Evolutionary conservation across 1,140 invertebrate genomes (phyloP), one percentile per base, ranked within the genome.

Genomic region (Brachionus asplanchnoidis): DNA sequence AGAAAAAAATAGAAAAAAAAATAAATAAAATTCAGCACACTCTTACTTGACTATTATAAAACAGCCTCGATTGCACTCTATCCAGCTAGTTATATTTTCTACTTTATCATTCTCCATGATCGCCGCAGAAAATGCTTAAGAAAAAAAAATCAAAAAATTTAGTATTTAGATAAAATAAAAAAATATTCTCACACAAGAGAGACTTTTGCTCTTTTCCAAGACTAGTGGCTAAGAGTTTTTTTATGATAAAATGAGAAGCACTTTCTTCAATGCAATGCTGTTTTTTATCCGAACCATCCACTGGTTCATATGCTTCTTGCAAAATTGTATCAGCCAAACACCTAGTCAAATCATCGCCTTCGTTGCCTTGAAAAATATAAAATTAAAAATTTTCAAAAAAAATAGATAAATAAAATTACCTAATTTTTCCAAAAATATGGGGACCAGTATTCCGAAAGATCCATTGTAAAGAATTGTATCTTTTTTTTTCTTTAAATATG

Each of bases 401-500:
- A 50, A 53, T 17, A 53, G 17, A 17, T 53, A 17, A 7, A 17
- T n/a, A 14, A 53, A n/a, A 12, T 53, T 56, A 60, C 78, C 79
- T 42, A 82, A 28, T 65, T 82, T 82, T 44, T 82, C 53, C 28
- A 82, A 42, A 65, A 82, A 82, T 8, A 82, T 11, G 17, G 79
- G 79, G 23, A 82, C 9, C 17, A 82, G 28, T 42, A 82, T 82
- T 23, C 79, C 79, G 23, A 23, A 42, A 26, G 53, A 26, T 14
- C 79, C 79, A 46, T 82, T 82, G 5, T 42, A 68, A 28, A 82
- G 42, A 23, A 82, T 23, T 28, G n/a, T 65, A 12, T 44, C 23
- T 26, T 92, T 87, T 82, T 95, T 90, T 53, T 89, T 87, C 28
- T 88, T 87, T 44, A 95, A 91, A 26, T 91, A 88, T 12, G 91